Base-by-base conservation (phyloP, 2,113 vertebrate species). In the Xenopus laevis region DNA sequence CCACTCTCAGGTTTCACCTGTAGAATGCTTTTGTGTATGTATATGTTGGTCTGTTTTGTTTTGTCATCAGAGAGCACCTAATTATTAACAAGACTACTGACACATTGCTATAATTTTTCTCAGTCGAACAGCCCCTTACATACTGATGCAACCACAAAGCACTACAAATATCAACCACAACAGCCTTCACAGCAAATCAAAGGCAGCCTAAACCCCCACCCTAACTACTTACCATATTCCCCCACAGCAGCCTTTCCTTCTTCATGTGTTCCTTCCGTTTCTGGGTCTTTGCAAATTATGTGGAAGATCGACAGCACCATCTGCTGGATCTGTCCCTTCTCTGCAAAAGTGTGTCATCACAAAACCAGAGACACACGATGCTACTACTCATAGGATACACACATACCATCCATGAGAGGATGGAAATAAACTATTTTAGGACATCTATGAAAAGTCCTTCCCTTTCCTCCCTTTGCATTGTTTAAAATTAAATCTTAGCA, bases 251-350 rank as follows among this genome's bases (percentile, higher is more conserved):
- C 23, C 16, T 33, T 46, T 21, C 16, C 17, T 58, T 46, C 9
- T 71, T 17, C 46, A 33, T 69, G 13, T 63, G 10, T 40, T 33
- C 61, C 70, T 71, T 71, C 70, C 70, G 70, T 40, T 33, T 16
- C 45, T 71, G 16, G 27, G 33, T 33, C 44, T 23, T 17, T 52
- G 17, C 30, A 12, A 8, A 50, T 9, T 62, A 20, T 47, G 7
- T 27, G 0, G 2, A 18, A 11, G 21, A 13, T 18, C 44, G 13
- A n/a, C 30, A 46, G 45, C 70, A 15, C 70, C 70, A 71, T 53
- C 70, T 71, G 47, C 44, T 71, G 70, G 44, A 15, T 13, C 7
- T 18, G 23, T 59, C 12, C 7, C 3, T 40, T 40, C 5, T 4
- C 33, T 40, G 33, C 33, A 40, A 40, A 40, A 40, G 33, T 4